Evolutionary conservation across 2,797 vertebrate genomes (phyloP), one percentile per base, ranked within the genome.

Genomic region (Enteromius trimaculatus): DNA sequence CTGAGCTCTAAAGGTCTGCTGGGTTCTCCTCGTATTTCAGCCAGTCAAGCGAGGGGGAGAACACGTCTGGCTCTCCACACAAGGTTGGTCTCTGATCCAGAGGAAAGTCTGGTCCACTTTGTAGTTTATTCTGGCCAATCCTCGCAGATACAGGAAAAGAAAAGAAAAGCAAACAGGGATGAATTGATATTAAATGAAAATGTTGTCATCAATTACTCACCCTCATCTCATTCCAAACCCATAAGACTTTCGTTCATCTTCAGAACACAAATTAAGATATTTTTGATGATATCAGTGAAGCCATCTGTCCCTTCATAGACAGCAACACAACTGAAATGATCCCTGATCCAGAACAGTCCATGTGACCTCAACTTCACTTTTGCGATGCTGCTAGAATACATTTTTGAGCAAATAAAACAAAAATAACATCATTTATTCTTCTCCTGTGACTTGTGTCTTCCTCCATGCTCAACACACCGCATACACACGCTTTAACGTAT

Each of bases 11-110:
- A 53, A 70, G 84, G 65, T 82, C 79, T 65, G n/a, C 53, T 51
- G 29, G 37, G 62, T 39, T 21, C 19, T 66, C 51, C 49, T 86
- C 51, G 2, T 66, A 39, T 86, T 87, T 86, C 79, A 82, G 37
- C 58, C 71, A 58, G 31, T 47, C 69, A 79, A 69, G 34, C 2
- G 21, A 74, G 44, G 26, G 58, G n/a, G 3, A 51, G 68, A 34
- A 10, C 31, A 49, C 53, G 71, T 3, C 26, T 39, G 80, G 8
- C 58, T 44, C 6, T 42, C 23, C 19, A 68, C 66, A 58, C 42
- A 37, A 74, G 51, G 29, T 60, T 29, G 62, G 16, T 55, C 23
- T 68, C 47, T 17, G n/a, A 26, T 34, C 23, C 62, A 68, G 49
- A n/a, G 7, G 4, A 26, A 47, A 51, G 29, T 60, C 34, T 39